Evolutionary conservation across 2,797 vertebrate genomes (phyloP).

Genomic region (Liparis tanakae): DNA sequence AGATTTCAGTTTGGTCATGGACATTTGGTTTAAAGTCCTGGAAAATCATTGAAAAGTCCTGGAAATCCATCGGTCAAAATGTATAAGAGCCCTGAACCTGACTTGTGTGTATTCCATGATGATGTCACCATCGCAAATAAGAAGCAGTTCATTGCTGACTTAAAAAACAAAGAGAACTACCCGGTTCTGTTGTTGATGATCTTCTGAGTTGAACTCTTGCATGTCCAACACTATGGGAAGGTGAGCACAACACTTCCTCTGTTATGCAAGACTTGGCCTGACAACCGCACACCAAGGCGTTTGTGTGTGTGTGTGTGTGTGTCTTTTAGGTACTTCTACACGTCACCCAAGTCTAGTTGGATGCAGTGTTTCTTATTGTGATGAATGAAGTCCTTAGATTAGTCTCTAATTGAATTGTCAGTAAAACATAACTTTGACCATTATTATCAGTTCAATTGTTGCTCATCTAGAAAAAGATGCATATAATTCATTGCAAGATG

Average conservation of each 20-base stretch:
- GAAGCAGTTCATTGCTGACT: slow-evolving; percentile 11
- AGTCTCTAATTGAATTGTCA: background rate
- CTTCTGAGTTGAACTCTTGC: slow-evolving; percentile 9
- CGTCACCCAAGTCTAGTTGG: background rate
- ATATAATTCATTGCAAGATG: slow-evolving; percentile 8
- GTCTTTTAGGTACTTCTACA: background rate
- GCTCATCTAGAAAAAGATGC: slow-evolving; percentile 7
- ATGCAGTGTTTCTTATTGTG: background rate
- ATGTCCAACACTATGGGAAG: slow-evolving; percentile 31
- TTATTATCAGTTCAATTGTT: slow-evolving; percentile 15
- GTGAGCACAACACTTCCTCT: slow-evolving; percentile 9
- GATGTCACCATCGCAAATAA: slow-evolving; percentile 20
- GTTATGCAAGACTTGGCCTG: slow-evolving; percentile 22
- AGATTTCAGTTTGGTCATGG: too few species aligned
- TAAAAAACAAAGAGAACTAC: slow-evolving; percentile 46
- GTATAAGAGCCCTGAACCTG: too few species aligned
- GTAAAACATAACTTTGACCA: slow-evolving; percentile 5
- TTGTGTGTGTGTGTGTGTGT: slow-evolving; percentile 2
- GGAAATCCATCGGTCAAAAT: too few species aligned
- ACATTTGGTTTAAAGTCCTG: too few species aligned
- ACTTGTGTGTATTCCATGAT: slow-evolving; percentile 5
- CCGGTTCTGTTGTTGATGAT: slow-evolving; percentile 34
- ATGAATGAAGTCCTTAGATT: background rate
- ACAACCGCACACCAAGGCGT: background rate
- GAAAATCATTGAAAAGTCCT: too few species aligned